phyloP scores from a whole-genome alignment of 2,113 vertebrate genomes.

The Pollimyrus isidori region DNA sequence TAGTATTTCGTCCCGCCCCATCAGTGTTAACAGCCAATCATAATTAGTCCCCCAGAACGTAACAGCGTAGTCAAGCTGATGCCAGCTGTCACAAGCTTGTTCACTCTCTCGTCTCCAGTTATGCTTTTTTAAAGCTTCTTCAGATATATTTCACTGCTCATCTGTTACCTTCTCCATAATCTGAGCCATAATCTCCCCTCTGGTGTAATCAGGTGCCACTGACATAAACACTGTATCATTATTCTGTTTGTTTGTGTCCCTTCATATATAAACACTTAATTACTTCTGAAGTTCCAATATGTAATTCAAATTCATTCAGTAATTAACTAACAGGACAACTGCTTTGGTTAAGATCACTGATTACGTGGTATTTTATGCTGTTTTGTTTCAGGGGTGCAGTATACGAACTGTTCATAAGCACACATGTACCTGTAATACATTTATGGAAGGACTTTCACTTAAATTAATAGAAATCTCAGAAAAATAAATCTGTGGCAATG shows the following conservation, averaged over 20 bases:
- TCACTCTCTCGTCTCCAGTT: not conserved
- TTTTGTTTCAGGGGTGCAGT: not conserved
- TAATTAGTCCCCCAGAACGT: not conserved
- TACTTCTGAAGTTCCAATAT: not conserved
- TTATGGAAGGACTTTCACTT: not conserved
- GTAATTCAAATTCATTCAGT: not conserved
- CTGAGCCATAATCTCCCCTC: not conserved
- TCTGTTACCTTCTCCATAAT: not conserved
- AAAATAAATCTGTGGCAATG: not conserved
- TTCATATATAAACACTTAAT: not conserved
- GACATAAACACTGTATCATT: not conserved
- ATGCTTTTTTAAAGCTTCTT: not conserved
- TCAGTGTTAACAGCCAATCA: not conserved
- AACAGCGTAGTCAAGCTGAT: not conserved
- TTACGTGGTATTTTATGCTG: not conserved
- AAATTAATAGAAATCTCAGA: not conserved
- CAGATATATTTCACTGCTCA: not conserved
- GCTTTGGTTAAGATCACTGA: not conserved
- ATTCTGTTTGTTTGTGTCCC: not conserved
- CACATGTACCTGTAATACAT: not conserved
- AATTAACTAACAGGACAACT: not conserved
- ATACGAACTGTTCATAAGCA: not conserved
- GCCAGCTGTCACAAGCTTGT: not conserved
- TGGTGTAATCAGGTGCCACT: not conserved
- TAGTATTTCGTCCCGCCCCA: not conserved